These are phyloP conservation scores for Pseudopleuronectes americanus DNA, from an alignment of 2,797 vertebrate genomes.

Conservation along the genomic window DNA sequence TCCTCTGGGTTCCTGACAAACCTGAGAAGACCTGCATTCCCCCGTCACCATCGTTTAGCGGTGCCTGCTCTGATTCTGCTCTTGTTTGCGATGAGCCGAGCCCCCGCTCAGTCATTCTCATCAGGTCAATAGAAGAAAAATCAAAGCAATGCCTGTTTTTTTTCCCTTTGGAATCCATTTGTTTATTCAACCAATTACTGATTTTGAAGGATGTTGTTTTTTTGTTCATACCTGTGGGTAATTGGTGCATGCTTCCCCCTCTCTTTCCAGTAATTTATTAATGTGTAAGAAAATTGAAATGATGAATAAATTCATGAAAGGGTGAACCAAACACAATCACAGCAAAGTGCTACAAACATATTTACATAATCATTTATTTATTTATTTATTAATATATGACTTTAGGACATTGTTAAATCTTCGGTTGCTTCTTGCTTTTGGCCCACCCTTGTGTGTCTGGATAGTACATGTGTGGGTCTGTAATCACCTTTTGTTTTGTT, in stretches of 20 bases:
- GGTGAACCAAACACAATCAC: conserved; percentile 49
- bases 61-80: conserved; percentile 64
- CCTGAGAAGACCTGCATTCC: conserved; percentile 45
- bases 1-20: conserved; percentile 41
- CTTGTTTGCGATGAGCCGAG: conserved; percentile 40
- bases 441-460: background rate
- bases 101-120: conserved; percentile 54
- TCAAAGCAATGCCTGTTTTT: conserved; percentile 63
- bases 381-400: conserved; percentile 27
- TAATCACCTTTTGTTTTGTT: conserved; percentile 30
- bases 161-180: conserved; percentile 65
- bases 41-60: conserved; percentile 56
- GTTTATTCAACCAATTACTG: conserved; percentile 66
- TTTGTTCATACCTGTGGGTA: conserved; percentile 62
- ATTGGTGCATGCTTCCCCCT: conserved; percentile 69
- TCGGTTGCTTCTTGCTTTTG: too few species aligned
- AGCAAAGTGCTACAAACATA: conserved; percentile 49
- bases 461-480: background rate
- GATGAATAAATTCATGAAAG: conserved; percentile 61
- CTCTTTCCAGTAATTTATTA: conserved; percentile 54
- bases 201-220: conserved; percentile 44
- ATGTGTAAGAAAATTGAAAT: conserved; percentile 53
- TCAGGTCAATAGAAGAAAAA: conserved; percentile 71
- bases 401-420: conserved; percentile 16
- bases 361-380: conserved; percentile 51